Evolutionary conservation across 2,888 invertebrate genomes (phyloP).

Genomic region (Mechanitis messenoides): DNA sequence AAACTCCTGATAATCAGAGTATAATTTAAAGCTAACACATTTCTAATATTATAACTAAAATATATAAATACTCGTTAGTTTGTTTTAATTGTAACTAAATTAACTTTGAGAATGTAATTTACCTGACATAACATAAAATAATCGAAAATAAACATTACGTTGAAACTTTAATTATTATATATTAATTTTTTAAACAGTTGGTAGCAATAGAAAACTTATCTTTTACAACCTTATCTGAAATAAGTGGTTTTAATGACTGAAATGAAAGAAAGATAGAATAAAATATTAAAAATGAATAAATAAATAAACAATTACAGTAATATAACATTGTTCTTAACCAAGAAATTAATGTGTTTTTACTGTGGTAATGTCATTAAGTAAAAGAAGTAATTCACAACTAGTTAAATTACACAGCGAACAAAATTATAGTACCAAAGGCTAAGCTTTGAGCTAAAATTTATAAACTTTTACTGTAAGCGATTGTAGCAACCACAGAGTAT

Average conservation of each 20-base stretch:
- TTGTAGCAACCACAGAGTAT: constrained; percentile 3
- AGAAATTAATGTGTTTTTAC: no score
- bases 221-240: neutral
- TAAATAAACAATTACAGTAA: no score
- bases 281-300: no score
- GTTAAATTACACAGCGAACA: constrained; percentile 5
- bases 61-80: no score
- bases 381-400: neutral
- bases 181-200: neutral
- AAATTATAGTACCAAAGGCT: constrained; percentile 5
- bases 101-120: no score
- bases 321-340: no score
- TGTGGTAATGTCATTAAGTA: neutral
- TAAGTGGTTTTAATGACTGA: neutral
- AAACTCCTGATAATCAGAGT: no score
- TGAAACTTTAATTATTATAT: neutral
- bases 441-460: constrained; percentile 6
- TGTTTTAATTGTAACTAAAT: no score
- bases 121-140: no score
- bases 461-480: constrained; percentile 6
- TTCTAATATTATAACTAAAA: no score
- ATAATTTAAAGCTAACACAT: no score
- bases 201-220: neutral
- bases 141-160: no score
- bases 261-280: neutral